Evolutionary conservation across 2,888 invertebrate species (phyloP).

Genomic region (Agonopterix heracliana): DNA sequence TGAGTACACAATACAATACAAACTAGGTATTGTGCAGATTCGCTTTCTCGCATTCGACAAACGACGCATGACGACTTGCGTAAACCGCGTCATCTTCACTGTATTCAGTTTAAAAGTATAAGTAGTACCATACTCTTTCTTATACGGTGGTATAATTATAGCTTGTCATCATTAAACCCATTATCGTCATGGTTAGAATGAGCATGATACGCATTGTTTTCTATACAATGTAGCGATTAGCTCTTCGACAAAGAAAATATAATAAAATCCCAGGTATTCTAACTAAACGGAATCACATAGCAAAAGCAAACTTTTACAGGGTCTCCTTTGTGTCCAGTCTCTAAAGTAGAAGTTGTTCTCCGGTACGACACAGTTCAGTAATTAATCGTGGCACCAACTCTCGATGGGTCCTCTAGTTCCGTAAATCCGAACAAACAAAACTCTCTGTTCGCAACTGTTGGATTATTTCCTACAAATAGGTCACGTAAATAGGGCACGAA

Average conservation of each 20-base stretch:
- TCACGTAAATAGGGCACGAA: not conserved
- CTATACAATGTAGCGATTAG: too few relatives aligned
- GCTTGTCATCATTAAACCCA: constrained; percentile 20
- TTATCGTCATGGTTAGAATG: constrained; percentile 7
- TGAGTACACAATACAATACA: constrained; percentile 12
- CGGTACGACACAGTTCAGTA: too few relatives aligned
- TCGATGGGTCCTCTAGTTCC: too few relatives aligned
- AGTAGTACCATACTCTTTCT: not conserved
- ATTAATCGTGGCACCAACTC: too few relatives aligned
- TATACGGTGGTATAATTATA: constrained; percentile 12
- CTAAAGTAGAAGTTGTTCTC: too few relatives aligned
- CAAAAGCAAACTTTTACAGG: too few relatives aligned
- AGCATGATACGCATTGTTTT: not conserved
- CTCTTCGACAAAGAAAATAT: too few relatives aligned
- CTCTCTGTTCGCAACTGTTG: not conserved
- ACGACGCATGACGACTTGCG: constrained; percentile 36
- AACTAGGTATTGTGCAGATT: constrained; percentile 17
- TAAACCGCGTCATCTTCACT: constrained; percentile 26
- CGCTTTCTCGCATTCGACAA: constrained; percentile 39
- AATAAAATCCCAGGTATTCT: too few relatives aligned
- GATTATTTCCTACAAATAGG: constrained; percentile 1
- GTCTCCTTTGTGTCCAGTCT: too few relatives aligned
- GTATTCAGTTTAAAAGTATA: too few relatives aligned
- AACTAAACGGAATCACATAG: too few relatives aligned
- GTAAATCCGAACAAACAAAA: not conserved